Evolutionary conservation across 2,113 vertebrate genomes (phyloP), one percentile per base, ranked within the genome.

Genomic region (Phainopepla nitens): DNA sequence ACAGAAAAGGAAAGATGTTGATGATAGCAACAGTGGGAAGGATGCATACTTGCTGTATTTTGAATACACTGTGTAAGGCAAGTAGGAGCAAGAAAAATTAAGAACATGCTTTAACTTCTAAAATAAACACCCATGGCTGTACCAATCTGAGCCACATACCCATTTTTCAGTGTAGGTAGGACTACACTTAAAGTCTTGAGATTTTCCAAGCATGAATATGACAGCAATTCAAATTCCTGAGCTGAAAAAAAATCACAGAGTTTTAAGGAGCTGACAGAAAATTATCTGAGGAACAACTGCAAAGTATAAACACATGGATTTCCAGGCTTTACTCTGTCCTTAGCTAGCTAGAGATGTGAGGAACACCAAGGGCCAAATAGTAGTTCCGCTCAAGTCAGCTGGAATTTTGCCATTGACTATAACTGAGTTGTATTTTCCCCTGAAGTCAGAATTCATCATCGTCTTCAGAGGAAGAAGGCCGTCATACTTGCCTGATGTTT

Each of bases 271-370:
- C 27, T 77, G 89, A 69, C 69, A 89, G 65, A 95, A 91, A 82
- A 42, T 29, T 65, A 61, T 56, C 65, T 57, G 81, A 82, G 2
- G 13, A 91, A 91, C 54, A 87, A 96, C 92, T 66, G 39, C 24
- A 24, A 91, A 93, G 45, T 60, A 89, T 93, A 96, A 96, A 97
- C 93, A 94, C 53, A 35, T 53, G 72, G 89, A 95, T 96, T 96
- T 95, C 80, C 93, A 89, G 56, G 86, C 12, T 90, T 96, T 92
- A 82, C 64, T 92, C 65, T 87, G 47, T 95, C 57, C 57, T 78
- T 89, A 84, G 77, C 44, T 56, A 73, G 58, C 28, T 54, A 82
- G 56, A 73, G 47, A 71, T 31, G 60, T 66, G 61, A 75, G 28
- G 69, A 93, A 71, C 42, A 90, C 13, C 47, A 66, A 92, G 54